phyloP scores from a whole-genome alignment of 2,113 vertebrate species.

The Raja brachyura region DNA sequence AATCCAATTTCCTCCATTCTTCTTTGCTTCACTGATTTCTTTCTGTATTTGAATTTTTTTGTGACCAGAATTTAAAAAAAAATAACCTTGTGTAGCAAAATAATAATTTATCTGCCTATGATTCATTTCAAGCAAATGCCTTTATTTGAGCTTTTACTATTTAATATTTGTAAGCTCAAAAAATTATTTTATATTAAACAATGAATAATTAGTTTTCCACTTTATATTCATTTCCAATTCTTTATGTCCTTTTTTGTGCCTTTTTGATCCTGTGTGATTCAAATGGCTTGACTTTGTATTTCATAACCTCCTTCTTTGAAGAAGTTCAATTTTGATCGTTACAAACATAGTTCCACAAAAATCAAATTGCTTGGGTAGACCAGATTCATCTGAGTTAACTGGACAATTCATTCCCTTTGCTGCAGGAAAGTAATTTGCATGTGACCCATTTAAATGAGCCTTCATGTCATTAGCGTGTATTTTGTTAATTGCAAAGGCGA shows the following conservation, averaged over 20 bases:
- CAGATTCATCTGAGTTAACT: conserved; percentile 22
- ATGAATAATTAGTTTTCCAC: not conserved
- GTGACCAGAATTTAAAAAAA: not conserved
- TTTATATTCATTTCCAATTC: not conserved
- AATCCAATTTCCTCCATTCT: not conserved
- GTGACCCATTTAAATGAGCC: conserved; percentile 28
- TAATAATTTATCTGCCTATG: not conserved
- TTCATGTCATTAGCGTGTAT: not conserved
- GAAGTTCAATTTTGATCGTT: not conserved
- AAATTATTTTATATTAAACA: not conserved
- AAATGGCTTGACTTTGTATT: not conserved
- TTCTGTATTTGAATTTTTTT: not conserved
- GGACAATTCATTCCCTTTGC: not conserved
- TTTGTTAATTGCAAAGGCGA: not conserved
- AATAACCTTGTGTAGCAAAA: not conserved
- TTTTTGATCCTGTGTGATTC: not conserved
- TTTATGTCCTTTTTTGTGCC: not conserved
- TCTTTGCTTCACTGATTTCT: not conserved
- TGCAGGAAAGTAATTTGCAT: conserved; percentile 23
- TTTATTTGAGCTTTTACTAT: not conserved
- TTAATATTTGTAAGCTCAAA: not conserved
- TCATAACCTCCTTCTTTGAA: not conserved
- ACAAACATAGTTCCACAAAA: not conserved
- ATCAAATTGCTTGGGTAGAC: not conserved
- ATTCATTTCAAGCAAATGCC: not conserved